These are phyloP conservation scores for Eupithecia insigniata DNA, from an alignment of 2,888 invertebrate species.

Conservation along the genomic window DNA sequence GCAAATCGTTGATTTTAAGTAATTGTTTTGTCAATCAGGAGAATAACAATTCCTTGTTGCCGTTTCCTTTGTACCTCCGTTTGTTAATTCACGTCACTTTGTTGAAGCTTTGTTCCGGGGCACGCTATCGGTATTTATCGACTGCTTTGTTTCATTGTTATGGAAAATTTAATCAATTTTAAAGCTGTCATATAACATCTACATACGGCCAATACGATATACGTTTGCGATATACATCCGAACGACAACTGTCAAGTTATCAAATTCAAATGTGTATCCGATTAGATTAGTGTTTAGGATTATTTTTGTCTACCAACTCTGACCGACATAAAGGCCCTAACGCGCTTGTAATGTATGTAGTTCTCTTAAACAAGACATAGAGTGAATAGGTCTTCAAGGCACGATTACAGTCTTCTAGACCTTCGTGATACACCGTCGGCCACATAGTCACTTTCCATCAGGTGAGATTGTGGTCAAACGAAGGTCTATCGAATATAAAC, in stretches of 20 bases:
- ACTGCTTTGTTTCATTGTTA: slow-evolving; percentile 25
- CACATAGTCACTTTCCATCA: too few species aligned
- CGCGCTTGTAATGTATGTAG: too few species aligned
- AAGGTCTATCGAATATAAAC: too few species aligned
- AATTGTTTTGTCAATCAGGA: slow-evolving; percentile 67
- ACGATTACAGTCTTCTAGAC: too few species aligned
- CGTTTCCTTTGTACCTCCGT: slow-evolving; percentile 13
- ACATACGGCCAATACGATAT: not conserved
- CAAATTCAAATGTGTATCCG: not conserved
- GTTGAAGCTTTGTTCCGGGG: slow-evolving; percentile 27
- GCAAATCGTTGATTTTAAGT: slow-evolving; percentile 61
- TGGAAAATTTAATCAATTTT: slow-evolving; percentile 13
- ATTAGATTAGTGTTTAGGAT: not conserved
- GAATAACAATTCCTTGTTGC: slow-evolving; percentile 40
- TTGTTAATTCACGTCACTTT: slow-evolving; percentile 24
- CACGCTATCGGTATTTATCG: slow-evolving; percentile 33
- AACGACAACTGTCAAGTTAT: not conserved
- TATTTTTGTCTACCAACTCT: too few species aligned
- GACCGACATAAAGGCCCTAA: too few species aligned
- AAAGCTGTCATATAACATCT: not conserved
- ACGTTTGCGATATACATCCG: not conserved
- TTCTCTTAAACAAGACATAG: too few species aligned
- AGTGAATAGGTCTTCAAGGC: too few species aligned
- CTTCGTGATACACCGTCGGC: too few species aligned
- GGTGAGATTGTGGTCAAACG: too few species aligned